phyloP scores from a whole-genome alignment of 2,797 vertebrate genomes.

The Enteromius radiatus region DNA sequence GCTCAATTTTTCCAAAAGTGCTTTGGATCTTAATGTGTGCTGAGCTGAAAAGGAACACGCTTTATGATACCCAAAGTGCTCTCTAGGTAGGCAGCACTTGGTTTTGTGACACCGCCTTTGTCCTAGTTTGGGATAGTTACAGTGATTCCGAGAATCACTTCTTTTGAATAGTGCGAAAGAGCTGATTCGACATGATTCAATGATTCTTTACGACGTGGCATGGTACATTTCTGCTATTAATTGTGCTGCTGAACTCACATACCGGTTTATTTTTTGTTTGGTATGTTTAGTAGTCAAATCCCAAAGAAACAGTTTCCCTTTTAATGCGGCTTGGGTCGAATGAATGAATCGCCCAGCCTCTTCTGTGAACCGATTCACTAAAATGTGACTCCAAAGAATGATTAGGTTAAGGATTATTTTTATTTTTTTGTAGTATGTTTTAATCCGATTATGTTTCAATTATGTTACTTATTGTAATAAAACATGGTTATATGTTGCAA shows the following conservation, averaged over 20 bases:
- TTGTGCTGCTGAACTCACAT: not conserved
- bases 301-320: too few relatives aligned
- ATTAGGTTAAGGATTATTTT: too few relatives aligned
- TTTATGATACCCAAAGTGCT: not conserved
- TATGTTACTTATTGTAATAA: not conserved
- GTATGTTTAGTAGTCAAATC: not conserved
- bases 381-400: too few relatives aligned
- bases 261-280: not conserved
- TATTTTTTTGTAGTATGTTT: not conserved
- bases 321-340: too few relatives aligned
- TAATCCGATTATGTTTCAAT: not conserved
- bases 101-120: not conserved
- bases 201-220: not conserved
- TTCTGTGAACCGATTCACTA: too few relatives aligned
- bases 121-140: not conserved
- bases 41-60: not conserved
- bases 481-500: not conserved
- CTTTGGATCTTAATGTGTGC: not conserved
- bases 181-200: not conserved
- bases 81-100: not conserved
- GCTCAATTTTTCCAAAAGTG: not conserved
- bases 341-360: too few relatives aligned
- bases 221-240: not conserved
- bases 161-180: not conserved
- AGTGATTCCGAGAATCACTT: not conserved